phyloP scores from a whole-genome alignment of 2,888 invertebrate species.

The Tuta absoluta region DNA sequence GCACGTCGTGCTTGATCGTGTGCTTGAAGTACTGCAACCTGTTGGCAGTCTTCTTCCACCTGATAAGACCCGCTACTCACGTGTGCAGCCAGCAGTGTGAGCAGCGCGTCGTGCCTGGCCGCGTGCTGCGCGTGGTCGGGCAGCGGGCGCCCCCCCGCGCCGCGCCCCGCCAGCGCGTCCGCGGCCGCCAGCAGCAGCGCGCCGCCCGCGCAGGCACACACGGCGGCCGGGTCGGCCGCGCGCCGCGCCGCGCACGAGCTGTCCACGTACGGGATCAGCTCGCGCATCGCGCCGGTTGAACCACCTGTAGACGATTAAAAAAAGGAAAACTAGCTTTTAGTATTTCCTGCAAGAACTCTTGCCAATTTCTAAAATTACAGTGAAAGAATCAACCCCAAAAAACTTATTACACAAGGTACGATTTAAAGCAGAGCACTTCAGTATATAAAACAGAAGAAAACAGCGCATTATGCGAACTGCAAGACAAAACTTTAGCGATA shows the following conservation, averaged over 20 bases:
- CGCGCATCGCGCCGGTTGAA: conserved; percentile 83
- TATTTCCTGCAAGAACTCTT: too few species aligned
- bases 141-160: conserved; percentile 85
- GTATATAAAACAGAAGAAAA: too few species aligned
- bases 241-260: conserved; percentile 50
- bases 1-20: too few species aligned
- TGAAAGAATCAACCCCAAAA: too few species aligned
- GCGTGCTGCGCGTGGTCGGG: conserved; percentile 78
- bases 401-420: too few species aligned
- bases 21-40: too few species aligned
- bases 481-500: too few species aligned
- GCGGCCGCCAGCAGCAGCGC: conserved; percentile 87
- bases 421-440: too few species aligned
- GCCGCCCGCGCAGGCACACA: conserved; percentile 81
- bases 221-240: conserved; percentile 34
- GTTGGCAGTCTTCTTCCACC: too few species aligned
- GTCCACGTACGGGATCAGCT: conserved; percentile 77
- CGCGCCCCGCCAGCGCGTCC: conserved; percentile 87
- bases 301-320: conserved; percentile 45
- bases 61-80: conserved; percentile 36
- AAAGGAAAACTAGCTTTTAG: neutral
- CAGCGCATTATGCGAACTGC: too few species aligned
- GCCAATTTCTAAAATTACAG: too few species aligned
- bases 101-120: conserved; percentile 83
- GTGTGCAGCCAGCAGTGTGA: conserved; percentile 57